Evolutionary conservation across 2,113 vertebrate species (phyloP).

Genomic region (Henicopernis longicauda): DNA sequence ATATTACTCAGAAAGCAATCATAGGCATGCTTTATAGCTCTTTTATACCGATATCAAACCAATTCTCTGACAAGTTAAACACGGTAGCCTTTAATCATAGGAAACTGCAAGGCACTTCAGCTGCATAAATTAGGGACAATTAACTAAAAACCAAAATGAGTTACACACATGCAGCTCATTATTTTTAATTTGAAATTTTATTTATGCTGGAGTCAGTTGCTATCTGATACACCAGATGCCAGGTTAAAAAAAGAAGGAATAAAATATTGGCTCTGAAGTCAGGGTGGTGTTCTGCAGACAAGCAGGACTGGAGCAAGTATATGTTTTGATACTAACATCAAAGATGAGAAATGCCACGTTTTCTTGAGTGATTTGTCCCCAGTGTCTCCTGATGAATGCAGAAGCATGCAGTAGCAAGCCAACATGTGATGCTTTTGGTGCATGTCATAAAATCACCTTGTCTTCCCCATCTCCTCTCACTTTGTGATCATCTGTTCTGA

Average conservation of each 20-base stretch:
- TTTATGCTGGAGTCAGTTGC: constrained; percentile 24
- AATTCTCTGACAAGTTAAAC: constrained; percentile 68
- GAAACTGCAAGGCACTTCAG: constrained; percentile 47
- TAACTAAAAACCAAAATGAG: constrained; percentile 54
- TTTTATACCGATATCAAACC: constrained; percentile 69
- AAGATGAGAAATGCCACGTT: not conserved
- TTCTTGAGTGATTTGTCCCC: not conserved
- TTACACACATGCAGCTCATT: constrained; percentile 67
- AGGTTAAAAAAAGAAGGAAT: not conserved
- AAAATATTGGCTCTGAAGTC: not conserved
- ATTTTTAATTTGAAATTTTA: constrained; percentile 65
- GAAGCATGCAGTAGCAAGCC: not conserved
- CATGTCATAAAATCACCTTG: not conserved
- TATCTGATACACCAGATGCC: constrained; percentile 46
- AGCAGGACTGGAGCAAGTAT: not conserved
- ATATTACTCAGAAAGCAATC: constrained; percentile 64
- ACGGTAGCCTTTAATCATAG: constrained; percentile 70
- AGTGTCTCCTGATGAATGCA: not conserved
- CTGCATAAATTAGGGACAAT: constrained; percentile 72
- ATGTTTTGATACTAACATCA: not conserved
- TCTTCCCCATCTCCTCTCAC: not conserved
- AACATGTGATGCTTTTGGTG: not conserved
- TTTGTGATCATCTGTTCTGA: not conserved
- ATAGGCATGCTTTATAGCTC: constrained; percentile 48
- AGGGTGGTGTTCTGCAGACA: not conserved